phyloP scores from a whole-genome alignment of 2,888 invertebrate genomes.

The Listrodromus nycthemerus region DNA sequence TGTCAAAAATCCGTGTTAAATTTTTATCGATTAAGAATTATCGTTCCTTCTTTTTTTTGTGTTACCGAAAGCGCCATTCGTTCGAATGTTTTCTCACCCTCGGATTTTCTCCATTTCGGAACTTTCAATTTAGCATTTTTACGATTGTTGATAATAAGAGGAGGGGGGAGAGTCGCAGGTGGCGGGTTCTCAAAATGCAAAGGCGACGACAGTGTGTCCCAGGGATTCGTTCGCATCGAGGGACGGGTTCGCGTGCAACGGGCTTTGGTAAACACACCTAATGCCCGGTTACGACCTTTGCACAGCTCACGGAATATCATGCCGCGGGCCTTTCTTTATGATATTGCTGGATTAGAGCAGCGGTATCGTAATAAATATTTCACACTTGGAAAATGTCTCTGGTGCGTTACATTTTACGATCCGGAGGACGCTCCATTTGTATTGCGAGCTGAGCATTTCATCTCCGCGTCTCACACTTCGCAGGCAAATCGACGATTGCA shows the following conservation, averaged over 20 bases:
- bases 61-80: slow-evolving; percentile 44
- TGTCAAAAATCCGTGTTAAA: slow-evolving; percentile 26
- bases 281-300: slow-evolving; percentile 83
- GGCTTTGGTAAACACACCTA: slow-evolving; percentile 83
- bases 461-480: slow-evolving; percentile 36
- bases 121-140: slow-evolving; percentile 84
- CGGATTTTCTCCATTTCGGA: slow-evolving; percentile 73
- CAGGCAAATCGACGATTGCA: slow-evolving; percentile 65
- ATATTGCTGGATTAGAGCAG: slow-evolving; percentile 84
- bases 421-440: slow-evolving; percentile 12
- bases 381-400: slow-evolving; percentile 83
- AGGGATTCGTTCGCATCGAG: slow-evolving; percentile 64
- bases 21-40: slow-evolving; percentile 35
- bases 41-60: slow-evolving; percentile 22
- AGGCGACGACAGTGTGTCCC: slow-evolving; percentile 56
- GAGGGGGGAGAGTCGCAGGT: slow-evolving; percentile 81
- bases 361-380: slow-evolving; percentile 78
- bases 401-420: slow-evolving; percentile 82
- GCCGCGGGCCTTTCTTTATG: slow-evolving; percentile 82
- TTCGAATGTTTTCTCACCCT: slow-evolving; percentile 63
- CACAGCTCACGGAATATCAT: slow-evolving; percentile 69
- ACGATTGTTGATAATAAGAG: slow-evolving; percentile 84
- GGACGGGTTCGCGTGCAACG: slow-evolving; percentile 68
- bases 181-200: slow-evolving; percentile 72
- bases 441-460: slow-evolving; percentile 29